Evolutionary conservation across 1,140 invertebrate genomes (phyloP).

Genomic region (Neodiprion fabricii): DNA sequence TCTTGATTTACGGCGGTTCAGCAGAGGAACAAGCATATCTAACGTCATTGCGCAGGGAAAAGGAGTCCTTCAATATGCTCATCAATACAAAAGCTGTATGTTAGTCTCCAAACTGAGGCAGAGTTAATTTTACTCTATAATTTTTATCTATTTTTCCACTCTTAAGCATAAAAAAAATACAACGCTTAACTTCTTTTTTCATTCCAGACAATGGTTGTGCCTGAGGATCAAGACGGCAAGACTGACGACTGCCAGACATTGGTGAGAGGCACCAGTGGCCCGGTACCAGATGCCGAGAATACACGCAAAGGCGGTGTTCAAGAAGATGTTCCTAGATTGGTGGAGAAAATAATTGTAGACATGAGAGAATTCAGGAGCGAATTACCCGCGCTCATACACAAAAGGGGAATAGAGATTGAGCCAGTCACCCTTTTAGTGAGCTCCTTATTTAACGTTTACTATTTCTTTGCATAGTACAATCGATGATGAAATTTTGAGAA

Average conservation of each 20-base stretch:
- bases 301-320: constrained; percentile 71
- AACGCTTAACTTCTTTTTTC: constrained; percentile 22
- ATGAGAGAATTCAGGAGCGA: constrained; percentile 98
- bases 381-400: constrained; percentile 92
- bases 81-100: constrained; percentile 90
- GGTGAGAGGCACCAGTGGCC: constrained; percentile 54
- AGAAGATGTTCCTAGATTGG: constrained; percentile 47
- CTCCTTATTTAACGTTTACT: constrained; percentile 12
- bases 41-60: constrained; percentile 87
- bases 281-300: constrained; percentile 54
- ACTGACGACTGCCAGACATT: constrained; percentile 74
- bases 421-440: constrained; percentile 86
- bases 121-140: too few relatives aligned
- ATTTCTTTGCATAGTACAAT: constrained; percentile 4
- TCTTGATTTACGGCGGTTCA: constrained; percentile 87
- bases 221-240: constrained; percentile 90
- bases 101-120: constrained; percentile 29
- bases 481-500: constrained; percentile 18
- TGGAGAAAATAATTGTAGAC: constrained; percentile 86
- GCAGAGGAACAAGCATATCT: constrained; percentile 96
- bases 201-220: constrained; percentile 86
- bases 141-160: too few relatives aligned
- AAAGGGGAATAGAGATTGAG: constrained; percentile 91
- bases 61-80: constrained; percentile 91
- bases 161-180: too few relatives aligned